These are phyloP conservation scores for Caenorhabditis macrosperma DNA, from an alignment of 2,888 invertebrate genomes.

Conservation along the genomic window DNA sequence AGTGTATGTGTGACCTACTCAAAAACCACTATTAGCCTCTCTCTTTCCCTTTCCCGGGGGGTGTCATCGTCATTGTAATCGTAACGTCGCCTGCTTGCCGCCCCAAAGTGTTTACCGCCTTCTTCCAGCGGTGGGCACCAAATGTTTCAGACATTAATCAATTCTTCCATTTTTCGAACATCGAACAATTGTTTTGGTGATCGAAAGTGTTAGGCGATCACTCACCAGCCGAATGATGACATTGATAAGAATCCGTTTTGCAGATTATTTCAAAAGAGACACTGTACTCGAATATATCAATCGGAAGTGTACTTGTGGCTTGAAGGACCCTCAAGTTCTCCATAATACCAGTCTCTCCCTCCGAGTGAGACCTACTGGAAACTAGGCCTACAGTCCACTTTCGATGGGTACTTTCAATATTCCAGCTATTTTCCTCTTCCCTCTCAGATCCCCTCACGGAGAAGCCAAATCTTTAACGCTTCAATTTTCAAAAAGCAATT, in stretches of 20 bases:
- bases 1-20: not conserved
- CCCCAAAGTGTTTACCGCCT: not conserved
- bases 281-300: not conserved
- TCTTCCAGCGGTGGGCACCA: not conserved
- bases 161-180: not conserved
- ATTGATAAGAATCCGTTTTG: not conserved
- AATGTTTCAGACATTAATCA: not conserved
- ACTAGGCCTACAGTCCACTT: no score
- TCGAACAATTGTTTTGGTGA: not conserved
- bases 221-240: not conserved
- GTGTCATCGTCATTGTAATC: slow-evolving; percentile 2
- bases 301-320: not conserved
- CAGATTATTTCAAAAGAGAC: not conserved
- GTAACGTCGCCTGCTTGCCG: not conserved
- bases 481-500: no score
- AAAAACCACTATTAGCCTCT: not conserved
- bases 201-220: not conserved
- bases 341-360: no score
- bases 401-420: no score
- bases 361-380: no score
- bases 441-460: no score
- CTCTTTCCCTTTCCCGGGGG: no score
- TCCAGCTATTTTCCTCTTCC: no score
- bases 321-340: no score
- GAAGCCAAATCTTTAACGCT: no score